Evolutionary conservation across 2,113 vertebrate species (phyloP), one percentile per base, ranked within the genome.

Genomic region (Gnathonemus echidnorhynchus): DNA sequence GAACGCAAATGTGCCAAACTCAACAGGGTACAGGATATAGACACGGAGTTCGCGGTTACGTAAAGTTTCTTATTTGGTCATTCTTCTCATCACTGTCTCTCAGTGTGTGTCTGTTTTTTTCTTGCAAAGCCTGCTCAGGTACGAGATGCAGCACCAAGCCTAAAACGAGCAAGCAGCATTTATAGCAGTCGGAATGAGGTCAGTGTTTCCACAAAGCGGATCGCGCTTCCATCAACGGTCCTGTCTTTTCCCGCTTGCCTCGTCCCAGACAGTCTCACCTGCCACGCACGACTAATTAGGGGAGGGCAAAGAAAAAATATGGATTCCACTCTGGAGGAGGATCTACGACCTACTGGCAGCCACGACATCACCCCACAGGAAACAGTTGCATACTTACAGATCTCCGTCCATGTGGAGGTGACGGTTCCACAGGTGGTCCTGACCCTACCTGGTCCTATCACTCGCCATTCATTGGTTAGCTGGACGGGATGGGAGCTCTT

Each of bases 331-430:
- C 45, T 45, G 3, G 42, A n/a, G 83, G 24, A 24, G 39, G 35
- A 85, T 45, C 24, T 45, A 24, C 5, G 0, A 24, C n/a, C 4
- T 1, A 83, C 77, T 9, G 77, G 77, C 4, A 13, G 5, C 35
- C 17, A 21, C 3, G 53, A 89, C 87, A 53, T 42, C 35, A 31
- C 2, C 83, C 35, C 27, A 49, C 80, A 13, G 10, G 31, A 56
- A 84, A 58, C 35, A 35, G n/a, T 17, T 8, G 19, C 56, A 80
- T 90, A 90, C 86, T 88, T 83, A 90, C 89, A 77, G 48, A 52
- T 39, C n/a, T 83, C 83, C 8, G n/a, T 53, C 70, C 45, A 15
- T 42, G 1, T 46, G 3, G 53, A 7, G 24, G 10, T n/a, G 39
- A 11, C 9, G 10, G 6, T 70, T 13, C 52, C 50, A 35, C 66